These are phyloP conservation scores for Augochlorella aurata DNA, from an alignment of 2,888 invertebrate genomes.

Conservation along the genomic window DNA sequence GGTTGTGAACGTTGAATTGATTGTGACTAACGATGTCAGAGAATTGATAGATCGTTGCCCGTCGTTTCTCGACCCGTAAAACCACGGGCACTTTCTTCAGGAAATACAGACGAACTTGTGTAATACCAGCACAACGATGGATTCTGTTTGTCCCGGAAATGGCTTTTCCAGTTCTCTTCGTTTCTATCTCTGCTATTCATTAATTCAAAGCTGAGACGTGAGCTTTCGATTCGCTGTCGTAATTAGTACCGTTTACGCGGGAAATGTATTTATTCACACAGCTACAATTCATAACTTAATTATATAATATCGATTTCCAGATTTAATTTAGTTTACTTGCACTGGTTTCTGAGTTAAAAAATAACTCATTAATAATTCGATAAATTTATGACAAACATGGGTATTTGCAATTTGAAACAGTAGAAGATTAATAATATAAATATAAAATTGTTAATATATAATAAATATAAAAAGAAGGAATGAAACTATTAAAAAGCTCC, in stretches of 20 bases:
- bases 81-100: slow-evolving; percentile 45
- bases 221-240: neutral
- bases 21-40: neutral
- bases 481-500: too few relatives aligned
- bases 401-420: too few relatives aligned
- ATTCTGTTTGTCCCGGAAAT: neutral
- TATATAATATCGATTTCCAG: too few relatives aligned
- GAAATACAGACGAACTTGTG: slow-evolving; percentile 42
- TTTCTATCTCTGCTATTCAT: neutral
- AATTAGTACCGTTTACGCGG: neutral
- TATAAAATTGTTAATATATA: too few relatives aligned
- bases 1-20: neutral
- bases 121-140: slow-evolving; percentile 1
- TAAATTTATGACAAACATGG: too few relatives aligned
- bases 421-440: too few relatives aligned
- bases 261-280: neutral
- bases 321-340: too few relatives aligned
- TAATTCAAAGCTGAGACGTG: neutral
- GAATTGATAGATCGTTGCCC: slow-evolving; percentile 14
- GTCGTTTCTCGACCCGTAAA: neutral
- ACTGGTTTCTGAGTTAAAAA: too few relatives aligned
- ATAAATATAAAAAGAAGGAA: too few relatives aligned
- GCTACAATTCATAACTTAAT: neutral
- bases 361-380: too few relatives aligned
- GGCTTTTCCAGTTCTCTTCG: neutral